Base-by-base conservation (phyloP, 2,797 vertebrate genomes). In the Tenualosa ilisha region DNA sequence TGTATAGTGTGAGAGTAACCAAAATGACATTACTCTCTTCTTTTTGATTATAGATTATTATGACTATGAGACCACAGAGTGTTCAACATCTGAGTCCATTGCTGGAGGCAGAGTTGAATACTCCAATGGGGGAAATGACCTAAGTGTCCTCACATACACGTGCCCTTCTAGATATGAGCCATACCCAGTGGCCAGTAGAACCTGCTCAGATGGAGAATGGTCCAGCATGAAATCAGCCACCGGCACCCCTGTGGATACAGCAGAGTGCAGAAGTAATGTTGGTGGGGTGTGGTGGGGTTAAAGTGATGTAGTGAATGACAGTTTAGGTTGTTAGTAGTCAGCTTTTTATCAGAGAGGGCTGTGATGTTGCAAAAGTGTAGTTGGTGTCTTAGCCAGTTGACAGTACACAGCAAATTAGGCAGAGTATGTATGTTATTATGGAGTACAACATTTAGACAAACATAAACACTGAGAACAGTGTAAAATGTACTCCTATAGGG, bases 131-230 rank as follows among this genome's bases (percentile, higher is more conserved):
- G 83, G 84, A 7, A 46, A 3, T 40, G 84, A 37, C 40, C 81
- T 79, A 1, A 90, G 88, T 84, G 86, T 72, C 15, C 26, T 88
- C 12, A 88, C 85, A 6, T 90, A 88, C 68, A 9, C 26, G 11
- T 90, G 89, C 53, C 20, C 26, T 0, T 43, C 85, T 50, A 88
- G 89, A 9, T 88, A 75, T 75, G 68, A 82, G 81, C 89, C 89
- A 6, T 89, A 84, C 63, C 89, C 89, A 82, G 31, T 90, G 54
- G 81, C 5, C 22, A 82, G 85, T 22, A 90, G 87, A 50, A 49
- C 20, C 82, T 90, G 89, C 82, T 84, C 3, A 50, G 51, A 82
- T 31, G 86, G 88, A 84, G 49, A 84, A 85, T 89, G 89, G 90
- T 15, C 68, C 68, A 37, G 1, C 9, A 68, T 68, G 24, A 37